Percentiles rank a stretch among this genome's conserved stretches.
phyloP scores from a whole-genome alignment of 2,113 vertebrate species.

The Gorsachius goisagi region DNA sequence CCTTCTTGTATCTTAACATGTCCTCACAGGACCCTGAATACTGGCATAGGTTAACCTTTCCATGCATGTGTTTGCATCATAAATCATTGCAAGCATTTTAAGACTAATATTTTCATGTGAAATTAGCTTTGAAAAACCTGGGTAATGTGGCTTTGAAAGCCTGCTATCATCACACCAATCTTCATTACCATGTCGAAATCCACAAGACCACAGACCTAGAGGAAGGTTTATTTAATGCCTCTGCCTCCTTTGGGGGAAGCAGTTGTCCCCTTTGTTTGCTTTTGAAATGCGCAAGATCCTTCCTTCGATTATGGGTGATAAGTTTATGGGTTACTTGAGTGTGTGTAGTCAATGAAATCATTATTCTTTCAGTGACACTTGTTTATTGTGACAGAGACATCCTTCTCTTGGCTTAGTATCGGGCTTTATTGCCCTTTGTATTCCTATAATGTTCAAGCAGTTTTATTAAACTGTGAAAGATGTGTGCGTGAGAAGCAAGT shows the following conservation, averaged over 20 bases:
- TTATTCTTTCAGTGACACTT: neutral
- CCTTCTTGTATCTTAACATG: neutral
- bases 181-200: neutral
- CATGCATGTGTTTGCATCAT: neutral
- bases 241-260: neutral
- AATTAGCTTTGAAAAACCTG: neutral
- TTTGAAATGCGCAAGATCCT: neutral
- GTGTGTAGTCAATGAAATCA: neutral
- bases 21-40: neutral
- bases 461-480: neutral
- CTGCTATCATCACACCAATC: neutral
- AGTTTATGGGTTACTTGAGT: neutral
- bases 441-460: neutral
- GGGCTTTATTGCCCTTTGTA: neutral
- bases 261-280: neutral
- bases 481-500: neutral
- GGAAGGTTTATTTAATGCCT: neutral
- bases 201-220: neutral
- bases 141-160: neutral
- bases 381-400: neutral
- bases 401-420: neutral
- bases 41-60: neutral
- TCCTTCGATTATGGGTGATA: fast-evolving
- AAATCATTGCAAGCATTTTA: neutral
- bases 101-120: neutral